phyloP scores from a whole-genome alignment of 2,113 vertebrate species.

The Pimephales promelas region DNA sequence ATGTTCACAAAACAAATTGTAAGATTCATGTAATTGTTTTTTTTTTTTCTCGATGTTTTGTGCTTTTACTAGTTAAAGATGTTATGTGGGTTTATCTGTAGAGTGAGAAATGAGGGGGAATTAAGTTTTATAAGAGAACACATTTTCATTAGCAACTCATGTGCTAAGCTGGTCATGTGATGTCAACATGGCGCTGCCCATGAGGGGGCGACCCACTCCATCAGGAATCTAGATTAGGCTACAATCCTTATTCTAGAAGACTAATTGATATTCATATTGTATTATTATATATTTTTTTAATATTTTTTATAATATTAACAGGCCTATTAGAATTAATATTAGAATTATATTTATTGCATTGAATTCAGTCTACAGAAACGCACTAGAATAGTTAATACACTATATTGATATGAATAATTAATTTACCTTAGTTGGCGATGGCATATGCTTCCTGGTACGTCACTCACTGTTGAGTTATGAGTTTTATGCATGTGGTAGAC shows the following conservation, averaged over 20 bases:
- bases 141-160: not conserved
- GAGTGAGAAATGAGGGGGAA: too few species aligned
- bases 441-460: constrained; percentile 11
- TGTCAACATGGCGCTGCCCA: not conserved
- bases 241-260: not conserved
- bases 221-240: not conserved
- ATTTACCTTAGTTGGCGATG: not conserved
- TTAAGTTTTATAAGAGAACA: too few species aligned
- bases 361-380: not conserved
- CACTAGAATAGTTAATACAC: too few species aligned
- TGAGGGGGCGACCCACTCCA: not conserved
- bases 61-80: not conserved
- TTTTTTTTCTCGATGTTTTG: too few species aligned
- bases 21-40: too few species aligned
- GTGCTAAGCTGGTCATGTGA: not conserved
- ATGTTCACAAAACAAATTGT: not conserved
- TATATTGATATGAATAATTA: not conserved
- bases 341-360: not conserved
- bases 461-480: constrained; percentile 37
- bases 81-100: not conserved
- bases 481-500: not conserved
- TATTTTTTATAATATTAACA: not conserved
- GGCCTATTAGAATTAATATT: not conserved
- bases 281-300: not conserved
- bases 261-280: not conserved